A percentile compares a stretch with the other conserved stretches of the same genome.
These are phyloP conservation scores for Mechanitis mazaeus DNA, from an alignment of 2,888 invertebrate genomes.

Conservation along the genomic window DNA sequence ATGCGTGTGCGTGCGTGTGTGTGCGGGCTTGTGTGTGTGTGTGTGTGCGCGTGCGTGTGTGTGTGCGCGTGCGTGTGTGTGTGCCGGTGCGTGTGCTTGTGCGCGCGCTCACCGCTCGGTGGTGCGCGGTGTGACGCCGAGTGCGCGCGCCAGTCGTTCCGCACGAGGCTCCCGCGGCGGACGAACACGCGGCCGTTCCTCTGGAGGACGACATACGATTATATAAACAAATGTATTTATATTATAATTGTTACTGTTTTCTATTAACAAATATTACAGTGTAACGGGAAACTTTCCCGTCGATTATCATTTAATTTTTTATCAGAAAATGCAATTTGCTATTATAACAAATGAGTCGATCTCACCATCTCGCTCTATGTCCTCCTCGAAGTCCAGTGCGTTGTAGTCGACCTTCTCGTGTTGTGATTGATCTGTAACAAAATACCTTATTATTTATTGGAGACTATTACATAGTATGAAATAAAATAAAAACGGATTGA, in stretches of 20 bases:
- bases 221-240: too few relatives aligned
- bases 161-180: constrained; percentile 10
- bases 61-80: background rate
- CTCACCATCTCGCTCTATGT: constrained; percentile 73
- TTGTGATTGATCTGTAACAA: constrained; percentile 48
- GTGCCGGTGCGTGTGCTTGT: background rate
- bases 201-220: background rate
- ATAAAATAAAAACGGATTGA: too few relatives aligned
- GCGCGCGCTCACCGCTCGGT: too few relatives aligned
- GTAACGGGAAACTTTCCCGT: too few relatives aligned
- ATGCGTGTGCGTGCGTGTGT: too few relatives aligned
- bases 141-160: constrained; percentile 1
- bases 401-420: constrained; percentile 80
- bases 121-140: background rate
- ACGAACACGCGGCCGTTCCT: constrained; percentile 8
- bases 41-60: background rate
- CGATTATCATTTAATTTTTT: too few relatives aligned
- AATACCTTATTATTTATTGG: background rate
- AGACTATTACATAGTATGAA: too few relatives aligned
- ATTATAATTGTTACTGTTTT: too few relatives aligned
- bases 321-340: background rate
- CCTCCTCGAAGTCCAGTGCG: constrained; percentile 83
- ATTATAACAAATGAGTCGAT: background rate
- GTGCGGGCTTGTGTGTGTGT: too few relatives aligned
- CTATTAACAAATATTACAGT: too few relatives aligned